Evolutionary conservation across 2,888 invertebrate genomes (phyloP), one percentile per base, ranked within the genome.

Genomic region (Seira sanloemensis): DNA sequence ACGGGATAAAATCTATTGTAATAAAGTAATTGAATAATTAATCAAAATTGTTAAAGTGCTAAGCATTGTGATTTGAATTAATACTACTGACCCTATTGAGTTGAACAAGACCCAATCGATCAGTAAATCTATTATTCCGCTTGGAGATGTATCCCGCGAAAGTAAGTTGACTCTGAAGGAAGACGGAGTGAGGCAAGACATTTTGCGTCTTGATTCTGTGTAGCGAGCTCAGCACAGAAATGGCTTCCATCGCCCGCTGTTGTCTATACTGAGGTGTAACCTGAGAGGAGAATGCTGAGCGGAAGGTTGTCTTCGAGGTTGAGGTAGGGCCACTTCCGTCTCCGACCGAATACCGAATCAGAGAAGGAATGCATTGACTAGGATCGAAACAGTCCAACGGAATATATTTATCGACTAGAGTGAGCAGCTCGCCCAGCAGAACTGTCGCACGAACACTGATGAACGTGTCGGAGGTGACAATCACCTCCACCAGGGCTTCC

Each of bases 381-480:
- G 95, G 93, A 91, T 95, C 95, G 91, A 95, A 95, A 90, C 96
- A 95, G 91, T 97, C 97, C 71, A 96, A 94, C 76, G 98, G 98
- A 91, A 98, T 92, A 90, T 97, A 93, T 74, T 94, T 93, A 91
- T 97, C 96, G 90, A 95, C 95, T 91, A 98, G 93, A 92, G 97
- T 96, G 90, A 98, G 92, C 76, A 98, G 93, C 92, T 97, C 97
- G 67, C 96, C 97, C 89, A 98, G 92, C 78, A 98, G 92, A 88
- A 98, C 95, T 19, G 98, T 97, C 71, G 98, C 97, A 89, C 97
- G 94, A 88, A 98, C 96, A 84, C 97, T 97, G 90, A 98, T 95
- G 91, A 96, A 95, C 19, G 95, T 95, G 91, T 98, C 97, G 90
- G 96, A 96, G 75, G 96, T 95, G 62, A 97, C 95, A 88, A 98